Base-by-base conservation (phyloP, 1,140 invertebrate genomes). In the Thaumetopoea pityocampa region DNA sequence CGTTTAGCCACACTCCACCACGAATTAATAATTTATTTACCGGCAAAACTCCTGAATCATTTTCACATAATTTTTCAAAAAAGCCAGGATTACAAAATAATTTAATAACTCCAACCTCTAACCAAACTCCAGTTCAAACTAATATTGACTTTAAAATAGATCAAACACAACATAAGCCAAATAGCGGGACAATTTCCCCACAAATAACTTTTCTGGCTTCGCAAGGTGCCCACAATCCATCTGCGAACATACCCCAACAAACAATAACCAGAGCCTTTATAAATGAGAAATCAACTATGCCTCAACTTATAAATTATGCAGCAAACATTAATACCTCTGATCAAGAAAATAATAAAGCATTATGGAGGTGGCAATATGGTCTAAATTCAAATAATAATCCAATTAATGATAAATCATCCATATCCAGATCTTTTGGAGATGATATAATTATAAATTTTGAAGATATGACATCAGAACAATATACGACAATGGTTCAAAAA, bases 161-260 rank as follows among this genome's bases (percentile, higher is more conserved):
- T 38, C 68, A 71, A 46, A 43, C 57, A 14, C 69, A 67, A 43
- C 12, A 33, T 9, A 77, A 71, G 51, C 32, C 34, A 9, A 80
- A 63, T 38, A 59, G 54, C 45, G 56, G 52, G 36, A 60, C 69
- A 19, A 79, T 84, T 51, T 45, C 68, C 43, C 80, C 78, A 22
- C 80, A 84, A 68, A 67, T 84, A 43, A 84, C 80, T 43, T 84
- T 84, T 62, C 40, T 81, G 18, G 80, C 80, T 43, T 79, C 78
- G 17, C 76, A 84, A 51, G 77, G 80, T n/a, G 71, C 78, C 9
- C 76, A 71, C 42, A 63, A 67, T 38, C 80, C 80, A 4, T 64
- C 70, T 29, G 8, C 51, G 4, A 62, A 57, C 45, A 29, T 51
- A 17, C 12, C 50, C 0, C 69, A 70, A 49, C 51, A 60, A 58